These are phyloP conservation scores for Centruroides vittatus DNA, from an alignment of 1,140 invertebrate species.

Conservation along the genomic window DNA sequence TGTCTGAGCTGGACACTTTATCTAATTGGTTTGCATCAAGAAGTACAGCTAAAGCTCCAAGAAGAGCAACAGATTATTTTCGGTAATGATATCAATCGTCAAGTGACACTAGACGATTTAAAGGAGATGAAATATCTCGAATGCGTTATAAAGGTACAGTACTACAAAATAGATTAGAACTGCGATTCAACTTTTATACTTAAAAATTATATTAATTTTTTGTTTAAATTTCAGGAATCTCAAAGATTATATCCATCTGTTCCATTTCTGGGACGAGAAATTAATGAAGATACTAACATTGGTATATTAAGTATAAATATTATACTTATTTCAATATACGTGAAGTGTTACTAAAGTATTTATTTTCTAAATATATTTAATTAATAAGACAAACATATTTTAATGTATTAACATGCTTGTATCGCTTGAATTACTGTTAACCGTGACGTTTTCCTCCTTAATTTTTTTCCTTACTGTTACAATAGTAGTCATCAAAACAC, in stretches of 20 bases:
- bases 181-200: too few relatives aligned
- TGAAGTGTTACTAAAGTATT: too few relatives aligned
- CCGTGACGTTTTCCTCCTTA: too few relatives aligned
- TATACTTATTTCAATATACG: too few relatives aligned
- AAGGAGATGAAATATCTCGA: constrained; percentile 49
- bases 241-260: constrained; percentile 31
- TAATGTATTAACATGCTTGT: too few relatives aligned
- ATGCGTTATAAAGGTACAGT: constrained; percentile 44
- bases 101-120: constrained; percentile 34
- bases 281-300: constrained; percentile 27
- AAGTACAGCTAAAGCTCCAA: constrained; percentile 40
- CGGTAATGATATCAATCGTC: constrained; percentile 21
- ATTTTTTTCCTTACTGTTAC: too few relatives aligned
- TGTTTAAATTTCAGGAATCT: constrained; percentile 17
- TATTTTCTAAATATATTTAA: too few relatives aligned
- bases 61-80: constrained; percentile 29
- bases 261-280: constrained; percentile 27
- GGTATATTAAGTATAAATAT: constrained; percentile 16
- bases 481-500: too few relatives aligned
- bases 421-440: too few relatives aligned
- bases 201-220: too few relatives aligned
- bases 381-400: too few relatives aligned
- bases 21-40: constrained; percentile 44
- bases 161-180: too few relatives aligned
- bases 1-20: constrained; percentile 53